Conservation (phyloP, 2,888 invertebrate genomes). For the Mayetiola destructor region DNA sequence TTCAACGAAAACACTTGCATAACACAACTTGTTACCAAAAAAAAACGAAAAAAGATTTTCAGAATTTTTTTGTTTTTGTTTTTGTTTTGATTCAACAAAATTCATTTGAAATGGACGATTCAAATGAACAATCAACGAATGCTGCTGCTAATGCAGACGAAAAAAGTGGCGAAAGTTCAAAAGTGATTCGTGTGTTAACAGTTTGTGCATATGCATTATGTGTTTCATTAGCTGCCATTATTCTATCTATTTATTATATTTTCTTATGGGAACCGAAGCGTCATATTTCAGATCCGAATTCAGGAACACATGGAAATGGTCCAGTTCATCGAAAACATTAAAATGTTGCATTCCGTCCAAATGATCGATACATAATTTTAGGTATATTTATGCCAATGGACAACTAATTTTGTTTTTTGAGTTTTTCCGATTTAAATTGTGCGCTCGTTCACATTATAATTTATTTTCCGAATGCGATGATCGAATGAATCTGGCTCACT, state of each 20-base stretch:
- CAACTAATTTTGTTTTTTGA: no score
- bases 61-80: not conserved
- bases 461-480: no score
- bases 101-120: not conserved
- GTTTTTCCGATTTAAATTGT: no score
- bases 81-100: no score
- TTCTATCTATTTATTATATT: conserved; percentile 76
- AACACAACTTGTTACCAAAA: no score
- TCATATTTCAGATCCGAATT: not conserved
- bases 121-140: conserved; percentile 11
- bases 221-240: conserved; percentile 75
- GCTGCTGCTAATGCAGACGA: conserved; percentile 2
- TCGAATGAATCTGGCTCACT: no score
- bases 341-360: no score
- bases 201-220: conserved; percentile 79
- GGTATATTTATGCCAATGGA: no score
- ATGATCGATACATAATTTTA: no score
- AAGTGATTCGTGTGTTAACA: conserved; percentile 55
- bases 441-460: no score
- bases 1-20: no score
- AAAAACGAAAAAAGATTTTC: not conserved
- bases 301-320: not conserved
- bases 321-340: conserved; percentile 1
- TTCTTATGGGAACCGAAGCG: conserved; percentile 49
- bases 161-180: conserved; percentile 14